Base-by-base conservation (phyloP, 2,888 invertebrate genomes). In the Drosophila tanythrix region DNA sequence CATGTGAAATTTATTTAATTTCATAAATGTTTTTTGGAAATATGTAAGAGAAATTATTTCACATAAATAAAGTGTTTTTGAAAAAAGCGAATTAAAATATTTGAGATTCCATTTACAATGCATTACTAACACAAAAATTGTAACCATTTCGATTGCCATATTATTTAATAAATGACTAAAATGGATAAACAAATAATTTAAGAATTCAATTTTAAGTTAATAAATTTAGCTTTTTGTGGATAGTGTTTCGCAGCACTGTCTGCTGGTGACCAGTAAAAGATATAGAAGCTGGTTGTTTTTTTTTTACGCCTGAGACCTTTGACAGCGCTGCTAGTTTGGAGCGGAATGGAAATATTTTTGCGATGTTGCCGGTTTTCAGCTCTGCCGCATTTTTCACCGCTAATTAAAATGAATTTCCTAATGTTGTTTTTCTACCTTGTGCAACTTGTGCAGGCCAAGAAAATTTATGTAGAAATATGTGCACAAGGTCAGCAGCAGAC, bases 351-450 rank as follows among this genome's bases (percentile, higher is more conserved):
- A 43, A 27, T 53, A 55, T 21, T 60, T 43, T 36, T 33, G 86
- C 78, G 52, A 25, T 59, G 79, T 74, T 71, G 83, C 67, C 83
- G 27, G n/a, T 62, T 69, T 81, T 89, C 71, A 72, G 36, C 43
- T 11, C 21, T 70, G 70, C 40, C 63, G 52, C 68, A 57, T 15
- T 84, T 82, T 85, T 82, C 40, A 70, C 56, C 62, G 75, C 78
- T 89, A 88, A 85, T 85, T 85, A 81, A 88, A 85, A 88, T 78
- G 72, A 85, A 85, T 85, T 77, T 87, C 65, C 40, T 74, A 65
- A 70, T 70, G 56, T 40, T n/a, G 15, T 21, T 7, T 25, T 46
- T 8, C 15, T 46, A 46, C 40, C 29, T 62, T 62, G 35, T 43
- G 33, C 33, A 61, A 38, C 27, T 46, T 25, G 46, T 31, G 6